Percentiles rank a stretch among this genome's conserved stretches.
phyloP scores from a whole-genome alignment of 1,140 invertebrate genomes.

The Gonioctena quinquepunctata region DNA sequence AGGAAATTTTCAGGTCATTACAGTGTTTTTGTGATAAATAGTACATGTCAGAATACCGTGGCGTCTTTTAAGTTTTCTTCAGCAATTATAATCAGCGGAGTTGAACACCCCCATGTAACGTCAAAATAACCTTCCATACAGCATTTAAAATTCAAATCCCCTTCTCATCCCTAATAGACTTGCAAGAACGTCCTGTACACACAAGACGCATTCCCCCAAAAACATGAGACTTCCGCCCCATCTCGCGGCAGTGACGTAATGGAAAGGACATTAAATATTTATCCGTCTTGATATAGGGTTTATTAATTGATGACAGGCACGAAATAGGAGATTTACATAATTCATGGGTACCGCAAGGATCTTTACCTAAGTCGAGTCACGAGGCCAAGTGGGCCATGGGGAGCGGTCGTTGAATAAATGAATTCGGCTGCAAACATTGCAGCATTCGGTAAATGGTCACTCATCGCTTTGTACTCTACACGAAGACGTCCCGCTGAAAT shows the following conservation, averaged over 20 bases:
- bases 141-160: neutral
- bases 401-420: neutral
- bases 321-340: conserved; percentile 53
- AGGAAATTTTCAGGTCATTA: no score
- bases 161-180: neutral
- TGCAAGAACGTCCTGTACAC: neutral
- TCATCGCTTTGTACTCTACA: no score
- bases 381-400: conserved; percentile 1
- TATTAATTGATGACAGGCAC: conserved; percentile 58
- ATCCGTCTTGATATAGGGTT: conserved; percentile 56
- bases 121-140: no score
- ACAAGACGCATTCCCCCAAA: neutral
- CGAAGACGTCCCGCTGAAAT: no score
- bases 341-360: conserved; percentile 36
- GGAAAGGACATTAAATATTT: conserved; percentile 55
- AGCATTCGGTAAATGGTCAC: neutral
- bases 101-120: no score
- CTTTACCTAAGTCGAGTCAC: conserved; percentile 8
- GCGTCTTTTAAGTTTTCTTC: no score
- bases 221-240: conserved; percentile 7
- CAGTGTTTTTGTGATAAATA: no score
- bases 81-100: no score
- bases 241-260: conserved; percentile 40
- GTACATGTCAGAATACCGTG: no score
- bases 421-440: neutral